Base-by-base conservation (phyloP, 2,113 vertebrate species). In the Hepsetus odoe region DNA sequence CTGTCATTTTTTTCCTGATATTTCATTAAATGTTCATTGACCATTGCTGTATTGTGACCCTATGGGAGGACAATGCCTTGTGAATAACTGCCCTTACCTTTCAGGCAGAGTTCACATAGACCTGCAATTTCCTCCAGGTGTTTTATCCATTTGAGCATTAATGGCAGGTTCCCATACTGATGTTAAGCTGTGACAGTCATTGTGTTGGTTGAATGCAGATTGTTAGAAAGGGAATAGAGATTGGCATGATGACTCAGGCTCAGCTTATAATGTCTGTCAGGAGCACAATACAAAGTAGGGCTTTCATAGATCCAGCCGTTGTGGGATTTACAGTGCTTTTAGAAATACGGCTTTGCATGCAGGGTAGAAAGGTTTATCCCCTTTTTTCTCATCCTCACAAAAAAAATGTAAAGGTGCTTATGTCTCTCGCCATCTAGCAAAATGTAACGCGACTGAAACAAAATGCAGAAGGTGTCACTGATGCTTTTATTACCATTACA, bases 261-360 rank as follows among this genome's bases (percentile, higher is more conserved):
- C 42, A 64, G 38, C 44, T 68, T 72, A 76, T 66, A 66, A 77
- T 59, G 20, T 56, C 78, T 82, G 82, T 85, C 85, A 86, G 55
- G 72, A 84, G 61, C 22, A 71, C 80, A 80, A 78, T 77, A 76
- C 68, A 72, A 28, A 42, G 67, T 64, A 33, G 22, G 44, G 78
- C 16, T 9, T 5, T 68, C 55, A 40, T 11, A 42, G 62, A 70
- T 72, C 55, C 44, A 84, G 46, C 82, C 46, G 62, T 64, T 14
- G 67, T 58, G 72, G 81, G 72, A 87, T 80, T 89, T 81, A 85
- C 80, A 38, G 64, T 28, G 30, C 0, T 64, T 61, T 79, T 55
- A 67, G 72, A 82, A 83, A 58, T 65, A 64, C 76, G 66, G 11
- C 76, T 80, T 53, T 20, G 46, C 74, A 80, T 44, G n/a, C 51